Percentiles rank a stretch among this genome's conserved stretches.
phyloP scores from a whole-genome alignment of 2,888 invertebrate species.

The Tinea pellionella region DNA sequence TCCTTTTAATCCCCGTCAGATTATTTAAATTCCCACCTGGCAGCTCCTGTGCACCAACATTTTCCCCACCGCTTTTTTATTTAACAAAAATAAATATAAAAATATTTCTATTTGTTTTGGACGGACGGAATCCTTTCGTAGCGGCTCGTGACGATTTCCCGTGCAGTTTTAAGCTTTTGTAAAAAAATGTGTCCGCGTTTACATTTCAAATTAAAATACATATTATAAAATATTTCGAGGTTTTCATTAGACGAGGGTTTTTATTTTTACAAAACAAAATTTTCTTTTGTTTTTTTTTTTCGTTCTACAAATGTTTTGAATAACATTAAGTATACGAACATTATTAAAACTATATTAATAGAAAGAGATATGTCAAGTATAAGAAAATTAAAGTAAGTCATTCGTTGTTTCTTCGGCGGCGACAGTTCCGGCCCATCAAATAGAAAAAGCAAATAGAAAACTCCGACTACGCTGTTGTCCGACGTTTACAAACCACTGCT shows the following conservation, averaged over 20 bases:
- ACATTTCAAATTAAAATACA: constrained; percentile 8
- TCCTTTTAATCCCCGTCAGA: constrained; percentile 69
- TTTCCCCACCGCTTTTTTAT: constrained; percentile 48
- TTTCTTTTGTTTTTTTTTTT: not conserved
- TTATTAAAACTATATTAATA: too few species aligned
- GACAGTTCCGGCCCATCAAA: constrained; percentile 3
- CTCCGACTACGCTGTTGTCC: not conserved
- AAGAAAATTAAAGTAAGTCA: not conserved
- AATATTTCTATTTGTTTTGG: constrained; percentile 68
- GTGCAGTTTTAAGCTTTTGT: constrained; percentile 49
- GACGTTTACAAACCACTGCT: not conserved
- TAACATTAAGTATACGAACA: too few species aligned
- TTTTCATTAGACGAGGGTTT: not conserved
- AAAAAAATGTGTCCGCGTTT: constrained; percentile 45
- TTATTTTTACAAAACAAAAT: not conserved
- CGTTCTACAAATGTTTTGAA: too few species aligned
- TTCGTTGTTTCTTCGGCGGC: constrained; percentile 4
- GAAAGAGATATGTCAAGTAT: too few species aligned
- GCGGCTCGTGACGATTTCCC: constrained; percentile 48
- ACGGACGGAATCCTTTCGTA: constrained; percentile 63
- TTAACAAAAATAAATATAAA: constrained; percentile 67
- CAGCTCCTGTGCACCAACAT: constrained; percentile 39
- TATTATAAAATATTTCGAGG: not conserved
- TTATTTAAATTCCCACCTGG: constrained; percentile 71
- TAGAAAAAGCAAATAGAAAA: not conserved